Base-by-base conservation (phyloP, 2,888 invertebrate genomes). In the Acholoe squamosa region DNA sequence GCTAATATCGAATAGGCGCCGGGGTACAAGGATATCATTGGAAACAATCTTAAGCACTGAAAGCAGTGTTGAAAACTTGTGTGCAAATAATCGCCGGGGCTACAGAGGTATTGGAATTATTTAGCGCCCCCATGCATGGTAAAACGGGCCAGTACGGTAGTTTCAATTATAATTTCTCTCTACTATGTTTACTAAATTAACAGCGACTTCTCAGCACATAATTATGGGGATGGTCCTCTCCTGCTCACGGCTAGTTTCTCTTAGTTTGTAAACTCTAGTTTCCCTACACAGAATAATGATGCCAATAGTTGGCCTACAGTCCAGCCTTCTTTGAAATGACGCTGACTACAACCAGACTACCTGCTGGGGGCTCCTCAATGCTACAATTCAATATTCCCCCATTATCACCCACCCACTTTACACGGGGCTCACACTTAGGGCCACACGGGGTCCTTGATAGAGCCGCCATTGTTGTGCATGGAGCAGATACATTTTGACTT, bases 351-450 rank as follows among this genome's bases (percentile, higher is more conserved):
- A 5, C 0, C 71, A 71, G 71, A 71, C 71, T 71, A 16, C 71
- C 71, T 71, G 71, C 71, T 61, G 71, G 28, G 19, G 71, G 43
- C 31, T 25, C 14, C 28, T 71, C 71, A 71, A 71, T 71, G 71
- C 28, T 14, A 71, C 25, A 25, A 43, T 28, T 28, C n/a, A 28
- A 25, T 28, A 71, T 25, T 71, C 28, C 0, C 71, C 71, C 25
- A 71, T 71, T 71, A 71, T 71, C 71, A 28, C 71, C 71, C 71
- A 71, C 71, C 71, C 61, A 25, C 71, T 71, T 16, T 16, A 14
- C 31, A 14, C 71, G 71, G 71, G 71, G 25, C 71, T 28, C 71
- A 71, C 71, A 71, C 71, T 71, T 71, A 28, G 5, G 14, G 14
- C 31, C 28, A 7, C 25, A 28, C 14, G 28, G 28, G 31, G 71